Base-by-base conservation (phyloP, 1,140 invertebrate genomes). In the Atta colombica region DNA sequence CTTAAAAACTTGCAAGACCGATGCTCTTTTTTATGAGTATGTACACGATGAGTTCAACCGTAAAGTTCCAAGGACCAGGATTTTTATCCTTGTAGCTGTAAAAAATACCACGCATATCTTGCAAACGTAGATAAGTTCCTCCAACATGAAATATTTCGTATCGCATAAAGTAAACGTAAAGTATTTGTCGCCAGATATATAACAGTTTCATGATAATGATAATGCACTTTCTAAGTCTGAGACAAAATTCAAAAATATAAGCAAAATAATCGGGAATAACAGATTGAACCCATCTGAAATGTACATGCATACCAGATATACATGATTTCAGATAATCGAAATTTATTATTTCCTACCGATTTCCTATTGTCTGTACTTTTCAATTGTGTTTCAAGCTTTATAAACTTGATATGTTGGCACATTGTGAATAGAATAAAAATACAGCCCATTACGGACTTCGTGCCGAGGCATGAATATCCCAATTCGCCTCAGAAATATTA, bases 161-260 rank as follows among this genome's bases (percentile, higher is more conserved):
- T 86, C 55, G 65, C 18, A 25, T 65, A 69, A 69, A 6, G 84
- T 39, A 71, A 86, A 86, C 75, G 6, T 39, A 8, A 39, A 80
- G 12, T 3, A 53, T 28, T 31, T n/a, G 39, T 18, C n/a, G 49
- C 25, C 53, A 74, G 28, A 14, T 25, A n/a, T 69, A 61, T 61
- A 66, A 74, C 31, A 51, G 51, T 63, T 60, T 60, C 31, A 51
- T 65, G 51, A 25, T 25, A 25, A 25, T 51, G 45, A 35, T 39
- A 51, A 51, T 77, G 21, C 45, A 61, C 14, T 69, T 71, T 77
- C 80, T 8, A 8, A 39, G 8, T 8, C 39, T 45, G 39, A 45
- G 8, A 45, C 8, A 45, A 45, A 45, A 45, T 45, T 45, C 39
- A 45, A 45, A 45, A 45, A 2, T 10, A 45, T 10, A 45, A 10